These are phyloP conservation scores for Zaprionus gabonicus DNA, from an alignment of 1,140 invertebrate genomes.

Conservation along the genomic window DNA sequence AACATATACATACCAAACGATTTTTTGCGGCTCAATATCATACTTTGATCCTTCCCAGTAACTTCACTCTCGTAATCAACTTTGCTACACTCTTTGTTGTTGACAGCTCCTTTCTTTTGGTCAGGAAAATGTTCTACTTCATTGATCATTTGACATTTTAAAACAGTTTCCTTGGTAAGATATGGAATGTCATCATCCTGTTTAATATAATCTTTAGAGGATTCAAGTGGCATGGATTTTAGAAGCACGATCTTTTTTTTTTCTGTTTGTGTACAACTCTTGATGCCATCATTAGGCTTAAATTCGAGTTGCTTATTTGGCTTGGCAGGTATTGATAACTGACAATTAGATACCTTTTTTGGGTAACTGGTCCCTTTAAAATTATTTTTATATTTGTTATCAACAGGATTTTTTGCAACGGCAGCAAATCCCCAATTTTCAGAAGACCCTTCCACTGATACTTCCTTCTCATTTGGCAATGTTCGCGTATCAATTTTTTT, in stretches of 20 bases:
- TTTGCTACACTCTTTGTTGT: slow-evolving; percentile 19
- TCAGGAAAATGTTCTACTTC: slow-evolving; percentile 53
- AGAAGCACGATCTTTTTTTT: slow-evolving; percentile 74
- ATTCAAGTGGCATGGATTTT: slow-evolving; percentile 75
- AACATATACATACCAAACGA: slow-evolving; percentile 33
- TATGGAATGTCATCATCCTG: slow-evolving; percentile 78
- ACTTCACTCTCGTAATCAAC: slow-evolving; percentile 25
- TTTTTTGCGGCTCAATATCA: slow-evolving; percentile 7
- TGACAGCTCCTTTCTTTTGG: slow-evolving; percentile 20
- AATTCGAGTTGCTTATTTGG: slow-evolving; percentile 23
- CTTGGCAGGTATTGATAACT: slow-evolving; percentile 31
- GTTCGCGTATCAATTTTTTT: slow-evolving; percentile 56
- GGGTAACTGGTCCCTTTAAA: slow-evolving; percentile 46
- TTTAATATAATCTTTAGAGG: slow-evolving; percentile 52
- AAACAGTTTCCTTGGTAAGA: slow-evolving; percentile 73
- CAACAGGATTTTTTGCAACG: slow-evolving; percentile 86
- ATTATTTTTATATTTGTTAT: slow-evolving; percentile 70
- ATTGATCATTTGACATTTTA: slow-evolving; percentile 72
- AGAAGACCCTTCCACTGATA: slow-evolving; percentile 76
- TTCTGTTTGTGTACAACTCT: slow-evolving; percentile 11
- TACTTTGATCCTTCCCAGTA: slow-evolving; percentile 24
- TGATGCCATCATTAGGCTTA: slow-evolving; percentile 23
- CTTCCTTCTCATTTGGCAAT: slow-evolving; percentile 34
- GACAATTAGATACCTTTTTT: slow-evolving; percentile 27
- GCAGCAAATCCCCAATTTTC: slow-evolving; percentile 92